Evolutionary conservation across 1,140 invertebrate species (phyloP).

Genomic region (Orchesella cincta): DNA sequence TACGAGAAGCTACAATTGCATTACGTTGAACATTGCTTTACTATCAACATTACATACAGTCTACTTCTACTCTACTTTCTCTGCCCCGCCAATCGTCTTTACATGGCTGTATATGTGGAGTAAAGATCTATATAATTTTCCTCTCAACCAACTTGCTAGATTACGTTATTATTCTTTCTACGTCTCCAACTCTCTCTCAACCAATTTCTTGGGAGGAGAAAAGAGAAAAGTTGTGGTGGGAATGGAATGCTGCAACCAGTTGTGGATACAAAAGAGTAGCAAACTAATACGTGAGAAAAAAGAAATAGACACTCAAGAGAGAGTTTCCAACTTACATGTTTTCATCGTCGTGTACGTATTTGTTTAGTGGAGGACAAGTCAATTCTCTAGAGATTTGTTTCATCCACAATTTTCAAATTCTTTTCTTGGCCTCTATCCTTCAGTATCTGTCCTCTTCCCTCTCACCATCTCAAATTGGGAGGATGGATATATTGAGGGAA

Average conservation of each 20-base stretch:
- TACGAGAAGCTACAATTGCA: constrained; percentile 27
- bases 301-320: background rate
- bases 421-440: constrained; percentile 3
- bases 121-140: constrained; percentile 9
- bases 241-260: background rate
- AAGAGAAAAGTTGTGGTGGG: constrained; percentile 11
- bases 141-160: constrained; percentile 5
- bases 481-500: no score
- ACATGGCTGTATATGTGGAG: background rate
- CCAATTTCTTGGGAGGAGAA: background rate
- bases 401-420: constrained; percentile 5
- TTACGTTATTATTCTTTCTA: constrained; percentile 25
- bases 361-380: constrained; percentile 7
- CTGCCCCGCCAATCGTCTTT: no score
- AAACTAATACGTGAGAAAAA: constrained; percentile 17
- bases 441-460: background rate
- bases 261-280: background rate
- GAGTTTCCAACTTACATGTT: background rate
- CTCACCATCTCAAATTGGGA: no score
- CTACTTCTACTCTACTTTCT: background rate
- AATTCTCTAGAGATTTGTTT: constrained; percentile 23
- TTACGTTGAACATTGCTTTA: no score
- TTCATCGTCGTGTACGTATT: background rate
- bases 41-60: background rate
- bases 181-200: background rate